Base-by-base conservation (phyloP, 2,113 vertebrate genomes). In the Bubo blakistoni region DNA sequence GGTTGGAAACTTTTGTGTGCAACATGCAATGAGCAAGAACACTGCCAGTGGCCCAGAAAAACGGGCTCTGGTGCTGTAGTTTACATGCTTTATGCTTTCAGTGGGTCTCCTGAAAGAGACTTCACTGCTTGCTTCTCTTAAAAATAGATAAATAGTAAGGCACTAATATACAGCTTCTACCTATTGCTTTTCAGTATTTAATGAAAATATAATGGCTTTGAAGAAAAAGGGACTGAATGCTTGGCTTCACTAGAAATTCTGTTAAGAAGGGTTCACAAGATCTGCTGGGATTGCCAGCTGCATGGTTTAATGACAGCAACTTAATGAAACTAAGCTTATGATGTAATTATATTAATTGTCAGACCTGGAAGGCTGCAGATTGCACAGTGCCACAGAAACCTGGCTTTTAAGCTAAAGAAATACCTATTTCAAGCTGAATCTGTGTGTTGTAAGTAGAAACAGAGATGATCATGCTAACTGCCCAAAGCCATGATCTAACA, bases 1-100 rank as follows among this genome's bases (percentile, higher is more conserved):
- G 20, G 42, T 19, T 65, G n/a, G n/a, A 11, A 46, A 16, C 16
- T 38, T 38, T 7, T 38, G 9, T 8, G 8, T 44, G 42, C 20
- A 52, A 40, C 0, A 0, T 6, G 14, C 7, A 16, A 25, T 42
- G 17, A n/a, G 34, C 20, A 66, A 20, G 6, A 38, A 4, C 8
- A 3, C 12, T 36, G 29, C 54, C 30, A 40, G 4, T 21, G 52
- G n/a, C 27, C 9, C 27, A 46, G n/a, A 61, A 88, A 88, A 81
- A 59, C 18, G 10, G 11, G 9, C 51, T 81, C 40, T 51, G 25
- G 21, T 70, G 36, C 10, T 25, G 6, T 13, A 29, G 32, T 49
- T 49, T 11, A 29, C 13, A 15, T 15, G 29, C 44, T 67, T 74
- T 49, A 10, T 15, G 38, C 36, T 79, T 62, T 44, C 55, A 57